Evolutionary conservation across 2,113 vertebrate genomes (phyloP).

Genomic region (Arvicanthis niloticus): DNA sequence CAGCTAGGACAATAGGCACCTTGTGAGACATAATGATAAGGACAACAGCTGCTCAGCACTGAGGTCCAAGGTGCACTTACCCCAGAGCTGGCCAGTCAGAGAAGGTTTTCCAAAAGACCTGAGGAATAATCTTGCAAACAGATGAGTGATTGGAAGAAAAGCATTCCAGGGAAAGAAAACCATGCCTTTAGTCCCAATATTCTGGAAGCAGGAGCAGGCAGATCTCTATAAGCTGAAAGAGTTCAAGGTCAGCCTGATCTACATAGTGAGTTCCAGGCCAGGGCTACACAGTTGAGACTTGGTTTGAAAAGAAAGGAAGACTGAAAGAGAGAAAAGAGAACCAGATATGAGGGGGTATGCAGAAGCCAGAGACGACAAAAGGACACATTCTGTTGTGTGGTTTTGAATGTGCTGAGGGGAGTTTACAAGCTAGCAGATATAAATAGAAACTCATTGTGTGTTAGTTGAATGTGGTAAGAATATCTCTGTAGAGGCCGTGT

Average conservation of each 20-base stretch:
- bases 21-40: background rate
- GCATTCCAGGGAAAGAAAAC: conserved; percentile 12
- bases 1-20: background rate
- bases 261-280: background rate
- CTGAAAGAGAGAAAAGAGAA: background rate
- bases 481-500: background rate
- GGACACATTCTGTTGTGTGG: background rate
- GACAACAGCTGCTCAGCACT: background rate
- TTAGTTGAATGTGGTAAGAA: background rate
- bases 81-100: background rate
- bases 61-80: conserved; percentile 16
- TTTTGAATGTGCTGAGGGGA: background rate
- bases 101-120: conserved; percentile 9
- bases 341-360: background rate
- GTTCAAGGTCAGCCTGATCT: background rate
- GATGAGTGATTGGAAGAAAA: conserved; percentile 17
- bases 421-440: background rate
- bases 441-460: background rate
- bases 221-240: background rate
- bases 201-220: background rate
- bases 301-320: background rate
- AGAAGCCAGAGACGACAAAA: conserved; percentile 16
- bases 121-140: background rate
- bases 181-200: background rate
- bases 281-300: background rate